These are phyloP conservation scores for Bombus balteatus DNA, from an alignment of 1,140 invertebrate species.

Conservation along the genomic window DNA sequence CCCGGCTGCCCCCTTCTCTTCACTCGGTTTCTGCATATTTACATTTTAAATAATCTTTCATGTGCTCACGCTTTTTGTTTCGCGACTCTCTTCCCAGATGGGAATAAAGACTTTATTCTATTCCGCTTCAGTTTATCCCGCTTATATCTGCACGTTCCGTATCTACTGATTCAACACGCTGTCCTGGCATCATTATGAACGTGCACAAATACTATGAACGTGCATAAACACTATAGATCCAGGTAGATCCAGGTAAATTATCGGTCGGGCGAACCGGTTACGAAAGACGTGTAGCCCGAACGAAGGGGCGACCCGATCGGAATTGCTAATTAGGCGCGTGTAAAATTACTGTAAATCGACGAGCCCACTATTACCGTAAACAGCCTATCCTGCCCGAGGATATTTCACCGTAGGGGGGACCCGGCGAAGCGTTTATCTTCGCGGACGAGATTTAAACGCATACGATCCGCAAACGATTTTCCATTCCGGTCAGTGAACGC, in stretches of 20 bases:
- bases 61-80: not conserved
- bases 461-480: conserved; percentile 17
- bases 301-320: conserved; percentile 16
- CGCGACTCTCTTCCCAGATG: not conserved
- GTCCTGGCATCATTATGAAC: conserved; percentile 7
- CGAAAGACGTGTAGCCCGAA: not conserved
- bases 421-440: not conserved
- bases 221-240: not conserved
- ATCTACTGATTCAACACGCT: not conserved
- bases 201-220: no score
- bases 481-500: not conserved
- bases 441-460: not conserved
- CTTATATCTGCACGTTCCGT: not conserved
- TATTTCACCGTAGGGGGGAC: conserved; percentile 23
- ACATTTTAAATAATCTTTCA: conserved; percentile 32
- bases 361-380: conserved; percentile 49
- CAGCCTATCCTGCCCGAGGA: conserved; percentile 15
- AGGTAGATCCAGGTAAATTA: conserved; percentile 22
- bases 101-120: conserved; percentile 43
- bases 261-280: conserved; percentile 26
- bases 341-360: conserved; percentile 54
- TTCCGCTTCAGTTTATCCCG: conserved; percentile 13
- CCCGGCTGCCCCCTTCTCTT: accelerated
- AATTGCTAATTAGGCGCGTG: conserved; percentile 54
- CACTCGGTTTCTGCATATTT: conserved; percentile 19